Evolutionary conservation across 2,113 vertebrate genomes (phyloP).

Genomic region (Ranitomeya variabilis): DNA sequence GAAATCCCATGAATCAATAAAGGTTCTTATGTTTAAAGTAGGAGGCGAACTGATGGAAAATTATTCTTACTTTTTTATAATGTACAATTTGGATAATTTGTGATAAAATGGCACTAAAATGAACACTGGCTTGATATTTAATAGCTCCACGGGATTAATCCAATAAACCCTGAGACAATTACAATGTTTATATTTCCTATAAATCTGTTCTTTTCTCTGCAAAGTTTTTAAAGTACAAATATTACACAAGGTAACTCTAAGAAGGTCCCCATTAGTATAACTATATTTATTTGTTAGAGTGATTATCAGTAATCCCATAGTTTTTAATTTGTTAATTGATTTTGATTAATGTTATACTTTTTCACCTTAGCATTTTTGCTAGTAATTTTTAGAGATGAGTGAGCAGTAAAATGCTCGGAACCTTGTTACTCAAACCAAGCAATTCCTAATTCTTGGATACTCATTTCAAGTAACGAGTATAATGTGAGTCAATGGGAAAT

Average conservation of each 20-base stretch:
- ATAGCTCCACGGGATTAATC: slow-evolving; percentile 45
- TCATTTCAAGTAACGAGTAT: no score
- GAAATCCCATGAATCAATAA: slow-evolving; percentile 56
- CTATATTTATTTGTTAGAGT: background rate
- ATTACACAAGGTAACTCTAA: background rate
- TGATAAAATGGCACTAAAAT: slow-evolving; percentile 31
- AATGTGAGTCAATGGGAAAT: no score
- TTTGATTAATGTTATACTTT: background rate
- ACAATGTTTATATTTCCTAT: slow-evolving; percentile 49
- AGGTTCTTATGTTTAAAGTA: slow-evolving; percentile 43
- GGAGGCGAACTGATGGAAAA: slow-evolving; percentile 21
- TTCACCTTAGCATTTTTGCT: background rate
- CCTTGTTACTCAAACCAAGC: no score
- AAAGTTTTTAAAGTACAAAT: slow-evolving; percentile 15
- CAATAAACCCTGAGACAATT: slow-evolving; percentile 49
- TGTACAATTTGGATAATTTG: slow-evolving; percentile 47
- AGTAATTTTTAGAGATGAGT: background rate
- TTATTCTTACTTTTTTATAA: slow-evolving; percentile 36
- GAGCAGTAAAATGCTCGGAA: no score
- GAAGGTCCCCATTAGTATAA: background rate
- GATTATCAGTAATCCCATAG: background rate
- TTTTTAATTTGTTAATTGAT: background rate
- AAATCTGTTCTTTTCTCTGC: slow-evolving; percentile 25
- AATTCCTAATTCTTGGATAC: no score
- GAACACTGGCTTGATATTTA: slow-evolving; percentile 47